Evolutionary conservation across 2,113 vertebrate genomes (phyloP).

Genomic region (Apaloderma vittatum): DNA sequence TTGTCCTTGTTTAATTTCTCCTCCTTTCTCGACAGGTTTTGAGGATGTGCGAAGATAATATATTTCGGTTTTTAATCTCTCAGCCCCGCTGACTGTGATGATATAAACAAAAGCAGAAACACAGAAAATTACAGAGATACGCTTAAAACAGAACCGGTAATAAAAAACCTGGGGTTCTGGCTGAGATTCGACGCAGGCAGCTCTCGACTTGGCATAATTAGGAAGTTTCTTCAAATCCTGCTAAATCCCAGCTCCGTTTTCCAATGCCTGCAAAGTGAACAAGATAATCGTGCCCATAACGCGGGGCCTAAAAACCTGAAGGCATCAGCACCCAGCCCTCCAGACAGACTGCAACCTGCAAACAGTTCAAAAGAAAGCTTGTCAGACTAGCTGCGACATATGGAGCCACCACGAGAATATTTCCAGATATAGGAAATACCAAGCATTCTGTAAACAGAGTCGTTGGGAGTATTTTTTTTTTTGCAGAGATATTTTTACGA

Average conservation of each 20-base stretch:
- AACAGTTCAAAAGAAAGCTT: constrained; percentile 61
- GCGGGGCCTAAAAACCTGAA: constrained; percentile 55
- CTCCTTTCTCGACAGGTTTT: constrained; percentile 62
- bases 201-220: constrained; percentile 39
- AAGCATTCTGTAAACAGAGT: constrained; percentile 72
- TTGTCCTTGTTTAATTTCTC: constrained; percentile 71
- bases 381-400: constrained; percentile 69
- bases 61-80: constrained; percentile 38
- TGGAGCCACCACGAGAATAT: constrained; percentile 59
- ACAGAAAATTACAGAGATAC: constrained; percentile 49
- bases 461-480: constrained; percentile 20
- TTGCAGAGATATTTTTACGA: constrained; percentile 60
- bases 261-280: constrained; percentile 62
- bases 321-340: constrained; percentile 68
- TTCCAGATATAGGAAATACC: constrained; percentile 73
- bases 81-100: constrained; percentile 38
- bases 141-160: constrained; percentile 30
- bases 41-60: constrained; percentile 45
- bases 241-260: constrained; percentile 8
- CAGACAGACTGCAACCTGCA: constrained; percentile 72
- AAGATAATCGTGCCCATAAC: constrained; percentile 65
- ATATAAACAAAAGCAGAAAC: constrained; percentile 66
- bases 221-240: constrained; percentile 51
- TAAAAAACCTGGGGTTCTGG: constrained; percentile 48
- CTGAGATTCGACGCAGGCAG: constrained; percentile 10